Evolutionary conservation across 2,888 invertebrate genomes (phyloP), one percentile per base, ranked within the genome.

Genomic region (Drosophila testacea): DNA sequence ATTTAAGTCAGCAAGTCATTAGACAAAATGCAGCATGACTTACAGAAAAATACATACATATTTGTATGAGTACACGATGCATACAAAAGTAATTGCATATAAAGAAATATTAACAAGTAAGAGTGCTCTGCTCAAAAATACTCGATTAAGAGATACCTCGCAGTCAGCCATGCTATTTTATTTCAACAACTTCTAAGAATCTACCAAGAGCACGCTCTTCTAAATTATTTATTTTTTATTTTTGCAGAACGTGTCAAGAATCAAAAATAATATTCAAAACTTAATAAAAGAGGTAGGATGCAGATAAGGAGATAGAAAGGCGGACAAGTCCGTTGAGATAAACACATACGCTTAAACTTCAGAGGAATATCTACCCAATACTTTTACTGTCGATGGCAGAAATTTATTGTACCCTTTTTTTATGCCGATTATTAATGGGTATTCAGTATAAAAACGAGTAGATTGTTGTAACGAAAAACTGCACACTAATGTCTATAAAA

Each of bases 401-500:
- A 16, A 32, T 32, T 9, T 10, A 50, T 50, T 16, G 13, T 34
- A 50, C 50, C 48, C 48, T 4, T 51, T 28, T 34, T 32, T 4
- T 13, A 16, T 27, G 6, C 11, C 36, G 7, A 13, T 38, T 28
- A 38, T 28, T 4, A 51, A 28, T 38, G n/a, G 6, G 27, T 39
- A 52, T 16, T 34, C 13, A 16, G 44, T 34, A 44, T 44, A 44
- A 73, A 80, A 73, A 55, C 60, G 64, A 73, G 55, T 80, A 77
- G 41, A 63, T 50, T 73, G 47, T 61, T 55, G 44, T 27, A 41
- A 63, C 61, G 42, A 71, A 87, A 84, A 84, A 84, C 66, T 86
- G 88, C 82, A 84, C 67, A 84, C 81, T 85, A 85, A 89, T 89
- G 85, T 73, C 65, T 82, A 81, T 75, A 81, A 86, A 78, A 87